Percentiles rank a stretch among this genome's conserved stretches.
Conservation (phyloP, 1,140 invertebrate species). For the Bombus confusus region DNA sequence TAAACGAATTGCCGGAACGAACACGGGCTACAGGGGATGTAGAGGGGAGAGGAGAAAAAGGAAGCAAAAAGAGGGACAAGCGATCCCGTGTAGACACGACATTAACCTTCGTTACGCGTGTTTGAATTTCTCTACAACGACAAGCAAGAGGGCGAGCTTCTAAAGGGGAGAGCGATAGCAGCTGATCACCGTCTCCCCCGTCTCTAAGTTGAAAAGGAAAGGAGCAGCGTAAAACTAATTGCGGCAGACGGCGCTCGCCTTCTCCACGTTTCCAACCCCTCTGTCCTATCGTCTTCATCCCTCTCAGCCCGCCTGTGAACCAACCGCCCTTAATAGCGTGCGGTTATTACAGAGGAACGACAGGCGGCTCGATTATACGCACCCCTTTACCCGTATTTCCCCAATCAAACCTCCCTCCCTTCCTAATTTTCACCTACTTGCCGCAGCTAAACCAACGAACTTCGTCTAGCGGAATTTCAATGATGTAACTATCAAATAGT, state of each 20-base stretch:
- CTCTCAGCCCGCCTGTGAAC: slow-evolving; percentile 15
- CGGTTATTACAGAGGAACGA: slow-evolving; percentile 50
- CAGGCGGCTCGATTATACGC: slow-evolving; percentile 48
- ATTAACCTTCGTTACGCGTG: slow-evolving; percentile 74
- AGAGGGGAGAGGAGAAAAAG: neutral
- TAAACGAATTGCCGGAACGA: slow-evolving; percentile 42
- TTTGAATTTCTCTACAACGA: slow-evolving; percentile 57
- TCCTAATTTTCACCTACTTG: slow-evolving; percentile 39
- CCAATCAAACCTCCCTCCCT: slow-evolving; percentile 22
- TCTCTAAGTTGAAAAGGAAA: slow-evolving; percentile 13
- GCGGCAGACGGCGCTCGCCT: slow-evolving; percentile 58
- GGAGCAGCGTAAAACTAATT: slow-evolving; percentile 76
- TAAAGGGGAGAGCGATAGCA: slow-evolving; percentile 33
- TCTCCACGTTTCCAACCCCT: neutral
- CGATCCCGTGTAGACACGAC: slow-evolving; percentile 21
- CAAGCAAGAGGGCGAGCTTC: neutral
- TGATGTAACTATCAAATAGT: neutral
- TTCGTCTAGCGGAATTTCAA: too few relatives aligned
- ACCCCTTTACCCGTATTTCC: slow-evolving; percentile 18
- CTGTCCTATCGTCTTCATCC: slow-evolving; percentile 12
- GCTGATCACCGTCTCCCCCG: slow-evolving; percentile 39
- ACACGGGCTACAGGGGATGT: neutral
- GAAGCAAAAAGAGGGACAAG: neutral
- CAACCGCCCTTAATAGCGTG: slow-evolving; percentile 47
- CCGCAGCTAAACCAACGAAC: neutral